These are phyloP conservation scores for Ganaspis brasiliensis DNA, from an alignment of 2,888 invertebrate species.

Conservation along the genomic window DNA sequence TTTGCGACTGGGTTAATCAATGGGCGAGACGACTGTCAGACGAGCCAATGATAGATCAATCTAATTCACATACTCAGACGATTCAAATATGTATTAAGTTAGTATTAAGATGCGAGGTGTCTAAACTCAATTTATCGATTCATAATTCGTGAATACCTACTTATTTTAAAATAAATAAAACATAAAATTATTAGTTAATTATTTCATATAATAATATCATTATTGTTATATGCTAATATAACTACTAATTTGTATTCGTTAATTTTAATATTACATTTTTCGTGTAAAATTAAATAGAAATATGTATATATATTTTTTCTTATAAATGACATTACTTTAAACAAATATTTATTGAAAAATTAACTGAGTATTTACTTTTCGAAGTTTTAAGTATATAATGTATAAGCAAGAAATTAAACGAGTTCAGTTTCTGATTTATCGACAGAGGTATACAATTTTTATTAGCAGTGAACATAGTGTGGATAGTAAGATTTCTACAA, in stretches of 20 bases:
- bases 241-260: no score
- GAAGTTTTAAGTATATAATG: no score
- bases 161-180: background rate
- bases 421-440: slow-evolving; percentile 31
- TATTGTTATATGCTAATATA: no score
- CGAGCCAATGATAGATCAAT: slow-evolving; percentile 80
- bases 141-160: background rate
- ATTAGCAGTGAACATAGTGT: background rate
- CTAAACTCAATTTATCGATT: slow-evolving; percentile 12
- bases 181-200: background rate
- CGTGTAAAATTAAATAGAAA: no score
- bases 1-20: slow-evolving; percentile 73
- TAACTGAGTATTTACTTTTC: no score
- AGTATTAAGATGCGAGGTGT: slow-evolving; percentile 54
- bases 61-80: slow-evolving; percentile 76
- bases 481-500: slow-evolving; percentile 15
- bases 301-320: no score
- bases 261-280: no score
- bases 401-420: no score
- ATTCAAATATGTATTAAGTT: slow-evolving; percentile 52
- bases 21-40: slow-evolving; percentile 79
- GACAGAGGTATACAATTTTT: background rate
- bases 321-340: no score
- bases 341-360: no score
- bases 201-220: no score